Evolutionary conservation across 2,797 vertebrate genomes (phyloP), one percentile per base, ranked within the genome.

Genomic region (Malacoctenus gilli): DNA sequence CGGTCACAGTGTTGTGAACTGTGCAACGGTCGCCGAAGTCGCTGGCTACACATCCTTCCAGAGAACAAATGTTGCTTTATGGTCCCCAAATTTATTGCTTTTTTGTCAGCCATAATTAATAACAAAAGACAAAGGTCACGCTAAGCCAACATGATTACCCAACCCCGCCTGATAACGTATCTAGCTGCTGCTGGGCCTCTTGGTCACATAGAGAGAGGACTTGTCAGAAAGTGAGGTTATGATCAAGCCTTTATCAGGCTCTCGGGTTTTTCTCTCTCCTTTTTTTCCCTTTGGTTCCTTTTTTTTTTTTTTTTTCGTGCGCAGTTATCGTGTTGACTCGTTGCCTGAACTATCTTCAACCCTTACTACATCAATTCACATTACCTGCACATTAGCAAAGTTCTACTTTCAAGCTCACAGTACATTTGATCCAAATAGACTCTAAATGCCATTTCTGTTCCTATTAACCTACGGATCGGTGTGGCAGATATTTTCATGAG

Each of bases 361-460:
- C 90, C 90, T 92, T 92, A 98, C 94, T 96, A 95, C 95, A 98
- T 99, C 96, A 98, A 96, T 99, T 97, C 94, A 96, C 93, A 99
- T 98, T 98, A 99, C 94, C 93, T 95, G 94, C 95, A 97, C 96
- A 99, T 99, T 98, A 99, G 96, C 93, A 91, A 94, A 96, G 93
- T 95, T 97, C 95, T 95, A 96, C 95, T 97, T 96, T 94, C 93
- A 94, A 94, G 94, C 95, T 93, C 87, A 85, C 91, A 95, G 94
- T 95, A 94, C 93, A 91, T 96, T 97, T 99, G 95, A 99, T 98
- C 94, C 95, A 99, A 99, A 99, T 97, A 98, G 96, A 96, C 93
- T 98, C 96, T 98, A 99, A 98, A 99, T 98, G 96, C 97, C 96
- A 98, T 98, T 98, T 98, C 96, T 98, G 96, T 99, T 98, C 96